Percentiles rank a stretch among this genome's conserved stretches.
phyloP scores from a whole-genome alignment of 2,888 invertebrate species.

The Invenusta paracnida region DNA sequence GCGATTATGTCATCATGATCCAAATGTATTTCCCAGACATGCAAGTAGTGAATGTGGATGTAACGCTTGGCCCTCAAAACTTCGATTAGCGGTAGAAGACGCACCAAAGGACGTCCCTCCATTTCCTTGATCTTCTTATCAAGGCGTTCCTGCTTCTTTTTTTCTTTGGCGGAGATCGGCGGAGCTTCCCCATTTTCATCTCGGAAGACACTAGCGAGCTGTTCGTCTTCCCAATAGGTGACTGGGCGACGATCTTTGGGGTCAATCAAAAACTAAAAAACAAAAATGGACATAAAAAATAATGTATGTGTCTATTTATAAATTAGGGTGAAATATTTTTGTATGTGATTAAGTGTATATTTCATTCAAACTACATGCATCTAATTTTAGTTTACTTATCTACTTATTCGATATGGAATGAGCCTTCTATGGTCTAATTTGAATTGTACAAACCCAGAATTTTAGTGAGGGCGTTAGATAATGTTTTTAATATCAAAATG shows the following conservation, averaged over 20 bases:
- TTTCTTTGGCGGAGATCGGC: not conserved
- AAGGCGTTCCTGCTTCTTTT: slow-evolving; percentile 24
- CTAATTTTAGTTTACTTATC: too few relatives aligned
- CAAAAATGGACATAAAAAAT: not conserved
- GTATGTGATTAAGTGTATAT: too few relatives aligned
- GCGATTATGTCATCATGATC: slow-evolving; percentile 46
- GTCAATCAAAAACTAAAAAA: slow-evolving; percentile 37
- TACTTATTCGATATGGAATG: too few relatives aligned
- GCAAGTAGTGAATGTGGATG: slow-evolving; percentile 52
- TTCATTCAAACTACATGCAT: too few relatives aligned
- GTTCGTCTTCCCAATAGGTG: slow-evolving; percentile 38
- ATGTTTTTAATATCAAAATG: too few relatives aligned
- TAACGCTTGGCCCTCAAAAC: slow-evolving; percentile 54
- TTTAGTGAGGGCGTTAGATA: too few relatives aligned
- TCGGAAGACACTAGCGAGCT: not conserved
- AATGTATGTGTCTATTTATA: too few relatives aligned
- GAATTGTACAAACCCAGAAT: too few relatives aligned
- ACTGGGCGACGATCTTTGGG: slow-evolving; percentile 42
- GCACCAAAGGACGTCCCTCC: slow-evolving; percentile 52
- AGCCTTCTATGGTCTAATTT: too few relatives aligned
- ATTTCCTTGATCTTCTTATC: slow-evolving; percentile 49
- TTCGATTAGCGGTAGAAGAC: slow-evolving; percentile 53
- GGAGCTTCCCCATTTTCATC: not conserved
- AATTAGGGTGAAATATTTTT: too few relatives aligned
- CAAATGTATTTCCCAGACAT: slow-evolving; percentile 57